Base-by-base conservation (phyloP, 92 coral and sea anemone genomes). In the Chrysogorgia sp. region DNA sequence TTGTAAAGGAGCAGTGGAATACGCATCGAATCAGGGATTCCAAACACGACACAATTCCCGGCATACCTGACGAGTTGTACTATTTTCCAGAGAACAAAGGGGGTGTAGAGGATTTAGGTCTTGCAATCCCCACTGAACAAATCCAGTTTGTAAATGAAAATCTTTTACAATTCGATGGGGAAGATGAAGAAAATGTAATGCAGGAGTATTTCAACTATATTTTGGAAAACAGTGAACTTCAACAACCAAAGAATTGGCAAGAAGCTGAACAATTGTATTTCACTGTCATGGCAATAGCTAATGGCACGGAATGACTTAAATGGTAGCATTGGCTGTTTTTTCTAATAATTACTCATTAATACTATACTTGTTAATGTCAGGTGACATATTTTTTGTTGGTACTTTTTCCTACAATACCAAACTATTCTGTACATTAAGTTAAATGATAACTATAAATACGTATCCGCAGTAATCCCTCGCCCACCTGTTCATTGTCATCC, bases 1-100 rank as follows among this genome's bases (percentile, higher is more conserved):
- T 62, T 29, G 77, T 86, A 40, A 86, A 55, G 65, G 88, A 85
- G 68, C 84, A 74, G 26, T 86, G 90, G 90, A 89, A 89, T 63
- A 77, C 74, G 15, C 90, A 79, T 69, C 85, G 76, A 1, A 85
- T 89, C 28, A 52, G 88, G 37, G 52, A 83, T 35, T 89, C 90
- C n/a, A 75, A 31, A 40, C 84, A 82, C 48, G 71, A 79, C 71
- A 89, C 90, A 32, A 66, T 82, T 43, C 81, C 90, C 66, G 90
- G 86, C 0, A 89, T 67, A 63, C 92, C 80, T 7, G 84, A 86
- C 25, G 85, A 80, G 48, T 56, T 85, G 41, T 79, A 72, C 34
- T 71, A 43, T 45, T 65, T 85, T 72, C 89, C 89, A 3, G 89
- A 85, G 68, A 60, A 53, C 17, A 60, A 56, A 58, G 78, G 82